phyloP scores from a whole-genome alignment of 2,888 invertebrate genomes.

The Noctua janthe region DNA sequence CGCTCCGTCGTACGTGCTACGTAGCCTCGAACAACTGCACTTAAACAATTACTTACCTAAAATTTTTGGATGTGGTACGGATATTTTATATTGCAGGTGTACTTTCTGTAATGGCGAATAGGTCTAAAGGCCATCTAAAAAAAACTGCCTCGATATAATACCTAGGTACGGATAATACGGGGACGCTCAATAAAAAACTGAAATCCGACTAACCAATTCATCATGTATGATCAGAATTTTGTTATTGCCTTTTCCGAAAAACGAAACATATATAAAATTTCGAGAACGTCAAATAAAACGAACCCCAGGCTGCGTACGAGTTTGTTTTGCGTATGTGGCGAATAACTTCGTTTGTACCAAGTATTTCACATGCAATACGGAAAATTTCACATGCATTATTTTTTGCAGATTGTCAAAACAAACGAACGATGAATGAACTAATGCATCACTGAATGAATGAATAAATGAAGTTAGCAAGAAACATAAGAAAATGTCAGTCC shows the following conservation, averaged over 20 bases:
- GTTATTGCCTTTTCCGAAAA: background rate
- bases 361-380: background rate
- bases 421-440: background rate
- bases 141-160: background rate
- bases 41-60: constrained; percentile 67
- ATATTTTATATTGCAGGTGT: constrained; percentile 5
- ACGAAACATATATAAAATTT: background rate
- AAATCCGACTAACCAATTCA: background rate
- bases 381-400: background rate
- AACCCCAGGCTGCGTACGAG: background rate
- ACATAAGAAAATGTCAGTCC: too few relatives aligned
- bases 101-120: background rate
- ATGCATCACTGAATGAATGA: background rate
- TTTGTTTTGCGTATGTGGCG: background rate
- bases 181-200: background rate
- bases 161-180: background rate
- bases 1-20: constrained; percentile 72
- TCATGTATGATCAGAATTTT: background rate
- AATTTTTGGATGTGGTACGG: background rate
- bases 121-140: background rate
- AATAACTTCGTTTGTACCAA: background rate
- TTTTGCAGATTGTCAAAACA: background rate
- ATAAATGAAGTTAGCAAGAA: background rate
- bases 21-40: constrained; percentile 72
- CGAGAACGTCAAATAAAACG: background rate